These are phyloP conservation scores for Cladopsammia gracilis DNA, from an alignment of 64 coral and sea anemone genomes.

Conservation along the genomic window DNA sequence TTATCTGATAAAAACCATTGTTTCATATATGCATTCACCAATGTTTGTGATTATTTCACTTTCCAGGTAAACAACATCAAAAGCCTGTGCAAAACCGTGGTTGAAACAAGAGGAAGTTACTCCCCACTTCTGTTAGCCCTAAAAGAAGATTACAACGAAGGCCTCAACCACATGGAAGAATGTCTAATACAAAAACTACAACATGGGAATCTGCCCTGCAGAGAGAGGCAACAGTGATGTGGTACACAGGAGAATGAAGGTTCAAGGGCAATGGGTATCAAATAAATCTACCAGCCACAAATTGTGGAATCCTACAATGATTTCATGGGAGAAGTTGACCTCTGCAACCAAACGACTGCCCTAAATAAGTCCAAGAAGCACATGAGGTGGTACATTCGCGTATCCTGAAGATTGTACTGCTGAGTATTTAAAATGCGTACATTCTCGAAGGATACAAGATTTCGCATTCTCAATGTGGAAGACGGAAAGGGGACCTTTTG, in stretches of 20 bases:
- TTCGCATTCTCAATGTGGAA: neutral
- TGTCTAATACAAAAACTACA: no score
- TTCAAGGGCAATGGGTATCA: conserved; percentile 15
- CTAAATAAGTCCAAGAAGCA: conserved; percentile 67
- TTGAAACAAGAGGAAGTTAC: no score
- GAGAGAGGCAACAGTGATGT: neutral
- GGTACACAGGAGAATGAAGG: conserved; percentile 1
- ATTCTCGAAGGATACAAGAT: conserved; percentile 30
- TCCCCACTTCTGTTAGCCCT: no score
- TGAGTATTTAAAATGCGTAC: conserved; percentile 40
- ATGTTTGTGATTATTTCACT: no score
- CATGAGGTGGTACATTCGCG: conserved; percentile 45
- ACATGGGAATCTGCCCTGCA: no score
- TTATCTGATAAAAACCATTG: no score
- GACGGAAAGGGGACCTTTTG: conserved; percentile 48
- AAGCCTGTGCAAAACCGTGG: no score
- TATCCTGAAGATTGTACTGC: conserved; percentile 18
- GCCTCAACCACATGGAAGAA: no score
- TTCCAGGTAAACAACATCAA: no score
- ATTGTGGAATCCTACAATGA: conserved; percentile 62
- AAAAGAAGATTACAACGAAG: no score
- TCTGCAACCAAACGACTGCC: conserved; percentile 53
- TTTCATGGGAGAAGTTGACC: conserved; percentile 49
- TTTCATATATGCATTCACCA: no score
- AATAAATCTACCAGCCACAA: conserved; percentile 13